Percentiles rank a stretch among this genome's conserved stretches.
Evolutionary conservation across 2,113 vertebrate species (phyloP).

Genomic region (Aleadryas rufinucha): DNA sequence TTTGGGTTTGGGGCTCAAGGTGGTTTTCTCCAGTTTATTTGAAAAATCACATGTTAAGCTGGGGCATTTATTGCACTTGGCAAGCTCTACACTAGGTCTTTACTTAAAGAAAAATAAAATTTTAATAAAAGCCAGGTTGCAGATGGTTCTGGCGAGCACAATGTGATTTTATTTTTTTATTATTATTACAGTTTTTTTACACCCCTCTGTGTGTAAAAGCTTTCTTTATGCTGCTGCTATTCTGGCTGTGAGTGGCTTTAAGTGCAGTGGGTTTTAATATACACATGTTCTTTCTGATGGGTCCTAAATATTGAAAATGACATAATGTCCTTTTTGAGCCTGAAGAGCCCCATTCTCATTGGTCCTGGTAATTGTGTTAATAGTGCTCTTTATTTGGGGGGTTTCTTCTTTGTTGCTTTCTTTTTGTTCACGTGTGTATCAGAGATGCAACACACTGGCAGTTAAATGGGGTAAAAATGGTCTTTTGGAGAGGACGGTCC

Average conservation of each 20-base stretch:
- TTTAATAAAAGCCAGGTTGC: neutral
- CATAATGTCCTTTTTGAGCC: neutral
- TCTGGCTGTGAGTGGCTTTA: neutral
- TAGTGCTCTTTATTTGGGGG: neutral
- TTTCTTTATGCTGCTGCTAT: neutral
- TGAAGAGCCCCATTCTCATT: neutral
- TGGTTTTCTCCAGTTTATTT: neutral
- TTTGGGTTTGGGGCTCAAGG: neutral
- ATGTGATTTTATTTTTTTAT: neutral
- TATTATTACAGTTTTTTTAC: neutral
- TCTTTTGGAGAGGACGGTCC: conserved; percentile 36
- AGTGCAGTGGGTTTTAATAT: neutral
- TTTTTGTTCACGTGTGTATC: neutral
- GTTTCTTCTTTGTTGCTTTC: neutral
- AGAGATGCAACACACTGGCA: neutral
- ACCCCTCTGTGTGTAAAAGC: neutral
- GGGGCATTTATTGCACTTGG: neutral
- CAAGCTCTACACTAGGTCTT: neutral
- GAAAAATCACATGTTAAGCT: neutral
- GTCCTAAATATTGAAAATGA: neutral
- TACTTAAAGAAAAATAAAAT: neutral
- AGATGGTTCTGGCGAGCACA: neutral
- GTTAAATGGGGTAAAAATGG: conserved; percentile 60
- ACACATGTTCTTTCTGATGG: neutral
- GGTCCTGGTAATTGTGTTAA: conserved; percentile 23